These are phyloP conservation scores for Rhombomys opimus DNA, from an alignment of 2,113 vertebrate genomes.

Conservation along the genomic window DNA sequence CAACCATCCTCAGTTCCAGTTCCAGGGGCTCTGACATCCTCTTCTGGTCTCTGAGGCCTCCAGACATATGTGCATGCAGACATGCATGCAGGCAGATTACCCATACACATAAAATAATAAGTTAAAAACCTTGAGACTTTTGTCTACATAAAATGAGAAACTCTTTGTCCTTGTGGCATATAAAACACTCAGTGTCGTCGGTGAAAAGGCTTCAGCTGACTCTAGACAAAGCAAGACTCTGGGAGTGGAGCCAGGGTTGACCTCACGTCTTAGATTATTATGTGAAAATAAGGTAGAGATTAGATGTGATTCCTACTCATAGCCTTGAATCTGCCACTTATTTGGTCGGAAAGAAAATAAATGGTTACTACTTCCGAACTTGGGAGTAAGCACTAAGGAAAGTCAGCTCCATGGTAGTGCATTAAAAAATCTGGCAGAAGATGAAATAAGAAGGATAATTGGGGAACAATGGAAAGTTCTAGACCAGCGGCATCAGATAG, in stretches of 20 bases:
- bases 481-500: neutral
- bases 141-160: constrained; percentile 24
- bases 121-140: neutral
- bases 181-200: neutral
- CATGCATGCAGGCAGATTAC: too few relatives aligned
- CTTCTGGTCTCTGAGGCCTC: too few relatives aligned
- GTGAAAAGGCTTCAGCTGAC: neutral
- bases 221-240: neutral
- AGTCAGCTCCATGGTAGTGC: constrained; percentile 4
- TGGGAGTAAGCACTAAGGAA: neutral
- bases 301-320: neutral
- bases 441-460: neutral
- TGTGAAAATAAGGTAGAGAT: constrained; percentile 1
- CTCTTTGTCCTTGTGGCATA: neutral
- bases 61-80: neutral
- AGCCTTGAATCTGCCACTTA: neutral
- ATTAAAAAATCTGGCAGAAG: neutral
- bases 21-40: neutral
- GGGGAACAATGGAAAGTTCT: neutral
- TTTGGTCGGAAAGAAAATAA: neutral
- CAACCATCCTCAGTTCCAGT: neutral
- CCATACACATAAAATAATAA: neutral
- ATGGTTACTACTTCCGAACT: constrained; percentile 12
- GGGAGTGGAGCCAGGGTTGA: neutral
- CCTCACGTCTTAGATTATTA: neutral